A percentile compares a stretch with the other conserved stretches of the same genome.
Evolutionary conservation across 2,888 invertebrate species (phyloP).

Genomic region (Andrena bucephala): DNA sequence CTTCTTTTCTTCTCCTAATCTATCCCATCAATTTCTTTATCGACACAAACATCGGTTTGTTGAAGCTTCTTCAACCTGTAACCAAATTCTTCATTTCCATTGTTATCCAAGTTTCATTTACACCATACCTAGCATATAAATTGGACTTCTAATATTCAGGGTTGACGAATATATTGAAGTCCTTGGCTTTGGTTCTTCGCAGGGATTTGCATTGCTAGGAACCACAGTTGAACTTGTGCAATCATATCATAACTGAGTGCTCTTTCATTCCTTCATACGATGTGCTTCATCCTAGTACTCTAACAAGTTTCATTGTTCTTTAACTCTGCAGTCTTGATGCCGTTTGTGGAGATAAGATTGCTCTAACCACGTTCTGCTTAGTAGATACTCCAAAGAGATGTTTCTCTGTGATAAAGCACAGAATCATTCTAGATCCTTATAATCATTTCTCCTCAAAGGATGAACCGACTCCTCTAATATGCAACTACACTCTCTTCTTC

Average conservation of each 20-base stretch:
- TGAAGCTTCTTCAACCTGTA: not conserved
- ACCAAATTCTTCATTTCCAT: not conserved
- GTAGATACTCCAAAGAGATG: too few species aligned
- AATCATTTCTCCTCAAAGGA: too few species aligned
- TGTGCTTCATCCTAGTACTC: not conserved
- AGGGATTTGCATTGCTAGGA: not conserved
- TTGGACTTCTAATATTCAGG: not conserved
- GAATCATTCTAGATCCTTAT: too few species aligned
- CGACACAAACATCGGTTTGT: not conserved
- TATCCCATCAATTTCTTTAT: not conserved
- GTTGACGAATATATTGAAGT: not conserved
- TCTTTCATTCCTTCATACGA: not conserved
- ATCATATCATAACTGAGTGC: constrained; percentile 3
- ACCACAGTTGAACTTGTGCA: not conserved
- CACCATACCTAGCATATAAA: not conserved
- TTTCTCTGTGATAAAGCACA: too few species aligned
- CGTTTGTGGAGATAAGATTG: not conserved
- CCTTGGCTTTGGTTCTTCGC: not conserved
- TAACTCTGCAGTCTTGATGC: not conserved
- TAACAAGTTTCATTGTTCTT: not conserved
- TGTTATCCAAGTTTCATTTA: not conserved
- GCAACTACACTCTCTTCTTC: too few species aligned
- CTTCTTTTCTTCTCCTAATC: constrained; percentile 1
- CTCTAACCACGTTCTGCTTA: not conserved
- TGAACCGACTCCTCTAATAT: too few species aligned